These are phyloP conservation scores for Palythoa grandis DNA, from an alignment of 92 coral and sea anemone species.

Conservation along the genomic window DNA sequence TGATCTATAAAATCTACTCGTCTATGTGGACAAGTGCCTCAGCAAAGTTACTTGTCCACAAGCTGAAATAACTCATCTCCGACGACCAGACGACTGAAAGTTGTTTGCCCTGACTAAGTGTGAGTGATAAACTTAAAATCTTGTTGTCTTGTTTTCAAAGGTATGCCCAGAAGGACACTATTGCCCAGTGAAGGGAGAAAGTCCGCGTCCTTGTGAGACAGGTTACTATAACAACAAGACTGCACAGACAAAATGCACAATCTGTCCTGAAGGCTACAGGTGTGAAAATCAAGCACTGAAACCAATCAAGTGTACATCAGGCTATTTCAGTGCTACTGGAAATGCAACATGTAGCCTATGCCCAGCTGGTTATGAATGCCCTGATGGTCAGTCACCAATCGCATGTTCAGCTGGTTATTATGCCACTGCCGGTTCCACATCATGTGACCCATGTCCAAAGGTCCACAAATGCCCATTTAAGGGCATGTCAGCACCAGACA, in stretches of 20 bases:
- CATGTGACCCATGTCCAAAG: constrained; percentile 74
- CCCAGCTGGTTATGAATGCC: constrained; percentile 89
- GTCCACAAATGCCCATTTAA: constrained; percentile 79
- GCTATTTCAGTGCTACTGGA: constrained; percentile 80
- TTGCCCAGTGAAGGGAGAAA: constrained; percentile 76
- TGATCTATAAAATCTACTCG: too few species aligned
- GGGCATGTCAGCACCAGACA: constrained; percentile 82
- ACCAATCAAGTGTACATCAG: constrained; percentile 80
- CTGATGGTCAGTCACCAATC: constrained; percentile 75
- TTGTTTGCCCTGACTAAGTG: too few species aligned
- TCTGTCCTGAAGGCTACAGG: constrained; percentile 89
- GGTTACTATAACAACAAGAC: constrained; percentile 87
- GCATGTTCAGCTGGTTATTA: constrained; percentile 72
- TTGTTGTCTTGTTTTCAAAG: constrained; percentile 46
- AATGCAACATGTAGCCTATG: constrained; percentile 82
- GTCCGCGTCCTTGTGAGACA: constrained; percentile 86
- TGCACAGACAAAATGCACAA: constrained; percentile 77
- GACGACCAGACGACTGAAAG: too few species aligned
- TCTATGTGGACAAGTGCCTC: too few species aligned
- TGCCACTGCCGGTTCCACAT: constrained; percentile 62
- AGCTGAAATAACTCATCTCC: too few species aligned
- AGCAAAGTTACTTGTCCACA: too few species aligned
- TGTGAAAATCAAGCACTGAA: constrained; percentile 81
- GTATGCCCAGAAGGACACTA: constrained; percentile 86
- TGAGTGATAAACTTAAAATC: neutral